phyloP scores from a whole-genome alignment of 2,888 invertebrate genomes.

The Microchrysa polita region DNA sequence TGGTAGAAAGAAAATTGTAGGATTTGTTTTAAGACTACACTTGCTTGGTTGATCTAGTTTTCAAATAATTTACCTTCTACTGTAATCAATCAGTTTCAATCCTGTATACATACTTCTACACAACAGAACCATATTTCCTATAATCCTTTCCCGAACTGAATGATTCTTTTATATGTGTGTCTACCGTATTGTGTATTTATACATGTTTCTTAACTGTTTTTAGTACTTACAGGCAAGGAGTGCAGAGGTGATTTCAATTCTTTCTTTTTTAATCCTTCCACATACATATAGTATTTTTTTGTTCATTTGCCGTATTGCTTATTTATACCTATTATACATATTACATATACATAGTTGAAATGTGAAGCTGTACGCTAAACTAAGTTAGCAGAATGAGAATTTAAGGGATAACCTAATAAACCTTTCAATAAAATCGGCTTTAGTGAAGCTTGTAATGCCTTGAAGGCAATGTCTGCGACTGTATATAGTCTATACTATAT shows the following conservation, averaged over 20 bases:
- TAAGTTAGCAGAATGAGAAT: too few relatives aligned
- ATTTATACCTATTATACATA: too few relatives aligned
- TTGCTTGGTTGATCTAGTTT: conserved; percentile 21
- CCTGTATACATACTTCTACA: not conserved
- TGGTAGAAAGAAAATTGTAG: not conserved
- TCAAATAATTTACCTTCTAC: not conserved
- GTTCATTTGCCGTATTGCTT: not conserved
- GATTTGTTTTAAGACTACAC: not conserved
- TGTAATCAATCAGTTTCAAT: not conserved
- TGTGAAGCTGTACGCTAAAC: too few relatives aligned
- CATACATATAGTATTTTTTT: not conserved
- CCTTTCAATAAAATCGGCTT: too few relatives aligned
- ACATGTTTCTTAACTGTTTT: conserved; percentile 52
- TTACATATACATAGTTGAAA: too few relatives aligned
- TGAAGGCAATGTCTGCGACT: too few relatives aligned
- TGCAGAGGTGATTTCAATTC: conserved; percentile 59
- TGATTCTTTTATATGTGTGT: conserved; percentile 38
- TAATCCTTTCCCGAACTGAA: conserved; percentile 7
- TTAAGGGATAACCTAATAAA: too few relatives aligned
- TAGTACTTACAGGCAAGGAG: conserved; percentile 65
- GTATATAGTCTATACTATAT: too few relatives aligned
- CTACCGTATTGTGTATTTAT: conserved; percentile 41
- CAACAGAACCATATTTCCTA: not conserved
- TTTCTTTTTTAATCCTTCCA: conserved; percentile 43
- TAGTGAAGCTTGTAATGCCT: too few relatives aligned